Evolutionary conservation across 2,113 vertebrate genomes (phyloP).

Genomic region (Chaetodon trifascialis): DNA sequence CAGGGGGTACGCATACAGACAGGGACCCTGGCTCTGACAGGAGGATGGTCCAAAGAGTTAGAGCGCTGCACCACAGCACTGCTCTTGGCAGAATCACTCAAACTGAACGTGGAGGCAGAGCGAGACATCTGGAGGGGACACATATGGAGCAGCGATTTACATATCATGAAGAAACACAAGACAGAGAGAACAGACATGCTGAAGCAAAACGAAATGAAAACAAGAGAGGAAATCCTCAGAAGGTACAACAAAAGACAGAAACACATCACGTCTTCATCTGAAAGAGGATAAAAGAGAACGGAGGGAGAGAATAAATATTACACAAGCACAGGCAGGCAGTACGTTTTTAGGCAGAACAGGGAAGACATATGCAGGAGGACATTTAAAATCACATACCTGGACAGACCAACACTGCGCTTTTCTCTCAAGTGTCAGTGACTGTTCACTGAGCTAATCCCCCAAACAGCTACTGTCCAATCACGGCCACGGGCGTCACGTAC

Average conservation of each 20-base stretch:
- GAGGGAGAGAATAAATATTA: too few relatives aligned
- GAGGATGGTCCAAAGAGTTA: constrained; percentile 86
- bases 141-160: constrained; percentile 46
- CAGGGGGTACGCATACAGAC: constrained; percentile 77
- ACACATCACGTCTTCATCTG: neutral
- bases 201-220: neutral
- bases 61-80: constrained; percentile 84
- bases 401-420: neutral
- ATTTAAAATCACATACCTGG: neutral
- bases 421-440: neutral
- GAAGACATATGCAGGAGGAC: too few relatives aligned
- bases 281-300: neutral
- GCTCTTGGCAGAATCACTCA: constrained; percentile 84
- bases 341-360: neutral
- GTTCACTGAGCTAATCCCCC: neutral
- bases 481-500: too few relatives aligned
- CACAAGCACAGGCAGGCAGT: neutral
- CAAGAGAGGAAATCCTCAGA: neutral
- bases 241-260: constrained; percentile 1
- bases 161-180: constrained; percentile 8
- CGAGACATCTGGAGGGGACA: constrained; percentile 85
- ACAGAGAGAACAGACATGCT: neutral
- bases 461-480: neutral
- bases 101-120: constrained; percentile 86
- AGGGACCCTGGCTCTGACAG: constrained; percentile 78